These are phyloP conservation scores for Decapterus maruadsi DNA, from an alignment of 2,797 vertebrate genomes.

Conservation along the genomic window DNA sequence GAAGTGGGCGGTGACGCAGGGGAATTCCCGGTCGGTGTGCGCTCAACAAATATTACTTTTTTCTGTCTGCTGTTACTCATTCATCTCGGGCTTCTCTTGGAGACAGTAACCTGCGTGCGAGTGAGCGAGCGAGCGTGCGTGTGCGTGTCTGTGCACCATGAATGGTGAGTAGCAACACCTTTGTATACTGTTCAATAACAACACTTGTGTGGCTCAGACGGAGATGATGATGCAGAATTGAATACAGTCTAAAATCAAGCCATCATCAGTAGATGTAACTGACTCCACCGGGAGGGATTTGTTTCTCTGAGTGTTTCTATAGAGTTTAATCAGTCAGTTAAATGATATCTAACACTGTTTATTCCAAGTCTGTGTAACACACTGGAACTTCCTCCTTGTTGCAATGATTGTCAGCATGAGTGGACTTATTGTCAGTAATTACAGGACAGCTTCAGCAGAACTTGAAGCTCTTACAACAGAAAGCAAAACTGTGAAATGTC, in stretches of 20 bases:
- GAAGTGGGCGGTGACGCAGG: slow-evolving; percentile 52
- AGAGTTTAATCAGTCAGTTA: not conserved
- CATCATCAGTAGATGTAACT: too few species aligned
- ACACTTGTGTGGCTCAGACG: not conserved
- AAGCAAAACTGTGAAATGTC: not conserved
- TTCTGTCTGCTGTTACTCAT: slow-evolving; percentile 66
- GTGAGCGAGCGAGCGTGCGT: not conserved
- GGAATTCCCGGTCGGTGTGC: slow-evolving; percentile 74
- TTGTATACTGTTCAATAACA: not conserved
- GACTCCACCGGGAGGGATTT: too few species aligned
- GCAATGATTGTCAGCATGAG: slow-evolving; percentile 32
- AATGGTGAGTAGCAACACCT: slow-evolving; percentile 80
- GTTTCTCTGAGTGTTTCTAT: too few species aligned
- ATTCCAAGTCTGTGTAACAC: not conserved
- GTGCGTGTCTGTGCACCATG: slow-evolving; percentile 73
- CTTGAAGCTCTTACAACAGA: not conserved
- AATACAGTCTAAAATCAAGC: not conserved
- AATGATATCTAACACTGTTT: not conserved
- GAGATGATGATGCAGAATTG: too few species aligned
- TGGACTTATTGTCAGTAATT: slow-evolving; percentile 4
- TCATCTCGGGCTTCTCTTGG: slow-evolving; percentile 46
- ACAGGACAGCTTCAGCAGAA: slow-evolving; percentile 7
- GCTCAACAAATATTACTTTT: slow-evolving; percentile 60
- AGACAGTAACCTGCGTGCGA: slow-evolving; percentile 35
- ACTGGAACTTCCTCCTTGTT: slow-evolving; percentile 50